Base-by-base conservation (phyloP, 2,888 invertebrate species). In the Macrosoma leucophasiata region DNA sequence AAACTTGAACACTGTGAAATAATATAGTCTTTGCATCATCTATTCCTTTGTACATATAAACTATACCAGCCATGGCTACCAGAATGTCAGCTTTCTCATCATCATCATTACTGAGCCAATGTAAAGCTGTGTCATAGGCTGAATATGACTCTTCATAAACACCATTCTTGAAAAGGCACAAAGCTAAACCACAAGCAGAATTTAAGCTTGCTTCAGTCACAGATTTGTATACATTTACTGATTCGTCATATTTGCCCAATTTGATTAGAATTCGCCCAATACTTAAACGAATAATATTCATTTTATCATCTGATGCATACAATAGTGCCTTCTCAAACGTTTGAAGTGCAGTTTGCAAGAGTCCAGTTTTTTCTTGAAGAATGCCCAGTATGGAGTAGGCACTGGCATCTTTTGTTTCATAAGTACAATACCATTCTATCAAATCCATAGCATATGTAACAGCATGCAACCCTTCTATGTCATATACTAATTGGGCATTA, bases 41-140 rank as follows among this genome's bases (percentile, higher is more conserved):
- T 23, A 85, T 62, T 12, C 92, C 93, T 62, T 93, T 91, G 46
- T 90, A 90, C 72, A 89, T 90, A 63, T 94, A 95, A 4, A 91
- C 90, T 77, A 95, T 92, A 20, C 94, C 90, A 13, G 94, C 94
- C 88, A 96, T 90, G 1, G 95, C 95, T 18, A 95, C 91, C 29
- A 94, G 79, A 11, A 95, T 84, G 52, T 92, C 89, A 1, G 94
- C 90, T 63, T 91, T 93, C 48, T 90, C 87, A 41, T 78, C 76
- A 47, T 90, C 89, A 48, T 84, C 79, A 29, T 85, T 84, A 22
- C 89, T 88, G 31, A 91, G 63, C 85, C 88, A 89, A 51, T 91
- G 88, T 18, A 94, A 67, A 15, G 93, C 91, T 34, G 89, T 87
- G 54, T 91, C 90, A 71, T 95, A 95, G 0, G 89, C 88, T 15